Evolutionary conservation across 1,140 invertebrate species (phyloP).

Genomic region (Drosophila watanabei): DNA sequence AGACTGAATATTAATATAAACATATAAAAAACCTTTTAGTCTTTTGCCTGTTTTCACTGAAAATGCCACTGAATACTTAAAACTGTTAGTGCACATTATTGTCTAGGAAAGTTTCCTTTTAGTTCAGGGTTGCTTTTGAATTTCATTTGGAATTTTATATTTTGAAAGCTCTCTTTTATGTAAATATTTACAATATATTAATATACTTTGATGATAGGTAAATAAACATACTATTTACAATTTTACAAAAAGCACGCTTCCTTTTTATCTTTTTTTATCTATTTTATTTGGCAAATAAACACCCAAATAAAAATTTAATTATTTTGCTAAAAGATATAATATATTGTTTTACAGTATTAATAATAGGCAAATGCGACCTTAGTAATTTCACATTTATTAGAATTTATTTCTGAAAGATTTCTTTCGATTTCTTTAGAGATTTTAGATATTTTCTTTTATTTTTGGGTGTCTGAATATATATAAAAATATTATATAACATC

Average conservation of each 20-base stretch:
- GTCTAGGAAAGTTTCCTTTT: fast-evolving
- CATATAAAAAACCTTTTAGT: not conserved
- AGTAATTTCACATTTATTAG: not conserved
- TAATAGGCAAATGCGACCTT: not conserved
- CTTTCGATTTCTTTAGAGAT: not conserved
- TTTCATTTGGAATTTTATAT: not conserved
- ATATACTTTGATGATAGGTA: too few species aligned
- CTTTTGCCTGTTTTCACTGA: not conserved
- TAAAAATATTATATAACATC: not conserved
- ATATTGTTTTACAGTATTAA: not conserved
- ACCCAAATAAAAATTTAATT: not conserved
- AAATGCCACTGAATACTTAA: not conserved
- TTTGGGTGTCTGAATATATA: not conserved
- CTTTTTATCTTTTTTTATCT: not conserved
- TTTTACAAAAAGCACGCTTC: not conserved
- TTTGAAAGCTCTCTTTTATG: not conserved
- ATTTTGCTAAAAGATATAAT: not conserved
- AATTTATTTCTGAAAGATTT: not conserved
- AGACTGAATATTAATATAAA: not conserved
- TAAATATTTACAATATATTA: not conserved
- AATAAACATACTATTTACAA: conserved; percentile 2
- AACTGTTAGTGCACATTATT: not conserved
- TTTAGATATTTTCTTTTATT: not conserved
- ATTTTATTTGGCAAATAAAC: not conserved
- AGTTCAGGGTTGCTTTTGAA: not conserved